phyloP scores from a whole-genome alignment of 2,797 vertebrate genomes.

The Amniataba percoides region DNA sequence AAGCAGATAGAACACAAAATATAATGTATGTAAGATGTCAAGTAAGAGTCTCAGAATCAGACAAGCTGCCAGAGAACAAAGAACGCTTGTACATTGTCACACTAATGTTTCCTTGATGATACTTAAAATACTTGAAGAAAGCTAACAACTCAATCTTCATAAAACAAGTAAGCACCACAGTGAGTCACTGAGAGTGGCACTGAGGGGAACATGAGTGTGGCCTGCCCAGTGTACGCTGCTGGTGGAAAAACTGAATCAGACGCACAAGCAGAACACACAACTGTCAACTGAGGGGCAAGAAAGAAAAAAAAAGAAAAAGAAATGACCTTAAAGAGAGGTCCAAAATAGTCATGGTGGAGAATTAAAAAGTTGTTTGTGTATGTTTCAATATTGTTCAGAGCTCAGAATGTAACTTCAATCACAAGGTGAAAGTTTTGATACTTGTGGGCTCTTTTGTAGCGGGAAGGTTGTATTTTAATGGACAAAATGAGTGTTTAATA shows the following conservation, averaged over 20 bases:
- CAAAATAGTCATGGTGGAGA: constrained; percentile 7
- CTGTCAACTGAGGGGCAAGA: background rate
- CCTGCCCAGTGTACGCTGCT: constrained; percentile 13
- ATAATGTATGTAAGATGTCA: background rate
- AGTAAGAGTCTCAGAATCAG: rapidly evolving
- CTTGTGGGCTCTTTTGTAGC: background rate
- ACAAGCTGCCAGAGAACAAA: background rate
- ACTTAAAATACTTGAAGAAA: background rate
- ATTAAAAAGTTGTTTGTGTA: constrained; percentile 23
- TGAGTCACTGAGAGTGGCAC: constrained; percentile 58
- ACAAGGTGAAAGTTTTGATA: background rate
- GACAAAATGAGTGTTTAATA: background rate
- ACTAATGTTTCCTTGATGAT: background rate
- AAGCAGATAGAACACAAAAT: background rate
- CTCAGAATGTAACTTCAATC: background rate
- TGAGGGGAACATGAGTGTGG: constrained; percentile 30
- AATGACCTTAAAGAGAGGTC: constrained; percentile 15
- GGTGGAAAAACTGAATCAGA: constrained; percentile 70
- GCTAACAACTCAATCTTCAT: constrained; percentile 4
- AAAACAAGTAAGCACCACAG: constrained; percentile 14
- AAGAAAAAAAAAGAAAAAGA: background rate
- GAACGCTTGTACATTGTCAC: background rate
- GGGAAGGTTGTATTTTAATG: background rate
- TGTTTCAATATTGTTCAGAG: constrained; percentile 7
- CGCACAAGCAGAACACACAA: constrained; percentile 18